These are phyloP conservation scores for Scophthalmus maximus DNA, from an alignment of 2,113 vertebrate species.

Conservation along the genomic window DNA sequence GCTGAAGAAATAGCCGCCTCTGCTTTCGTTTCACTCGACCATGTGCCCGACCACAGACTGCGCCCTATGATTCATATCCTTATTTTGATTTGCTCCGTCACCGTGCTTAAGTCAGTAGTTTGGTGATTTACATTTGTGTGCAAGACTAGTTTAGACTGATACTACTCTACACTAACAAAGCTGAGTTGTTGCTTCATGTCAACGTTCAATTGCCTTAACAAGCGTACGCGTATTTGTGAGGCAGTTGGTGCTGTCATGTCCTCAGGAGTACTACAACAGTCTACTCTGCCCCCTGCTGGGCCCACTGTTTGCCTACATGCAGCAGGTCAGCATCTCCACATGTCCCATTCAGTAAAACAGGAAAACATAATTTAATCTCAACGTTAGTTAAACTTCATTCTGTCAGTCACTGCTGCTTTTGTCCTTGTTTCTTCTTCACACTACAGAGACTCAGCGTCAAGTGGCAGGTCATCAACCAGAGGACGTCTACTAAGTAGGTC, in stretches of 20 bases:
- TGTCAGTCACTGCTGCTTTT: neutral
- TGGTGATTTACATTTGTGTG: neutral
- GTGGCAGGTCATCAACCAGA: conserved; percentile 95
- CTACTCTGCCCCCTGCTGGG: conserved; percentile 92
- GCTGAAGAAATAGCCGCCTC: conserved; percentile 88
- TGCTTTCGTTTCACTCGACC: conserved; percentile 89
- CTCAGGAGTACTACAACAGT: conserved; percentile 89
- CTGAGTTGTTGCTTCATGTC: conserved; percentile 3
- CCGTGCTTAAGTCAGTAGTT: neutral
- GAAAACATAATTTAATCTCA: neutral
- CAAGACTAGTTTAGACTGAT: neutral
- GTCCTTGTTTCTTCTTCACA: conserved; percentile 32
- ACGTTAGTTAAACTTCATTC: neutral
- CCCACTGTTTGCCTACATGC: conserved; percentile 92
- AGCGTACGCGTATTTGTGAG: conserved; percentile 90
- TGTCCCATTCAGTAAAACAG: neutral
- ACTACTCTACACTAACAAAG: neutral
- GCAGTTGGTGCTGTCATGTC: conserved; percentile 91
- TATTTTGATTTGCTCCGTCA: conserved; percentile 13
- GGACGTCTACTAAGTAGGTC: conserved; percentile 88
- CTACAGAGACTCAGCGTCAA: conserved; percentile 91
- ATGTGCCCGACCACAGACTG: conserved; percentile 93
- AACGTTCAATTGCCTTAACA: conserved; percentile 81
- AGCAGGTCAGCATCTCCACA: conserved; percentile 85
- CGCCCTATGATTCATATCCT: conserved; percentile 97